These are phyloP conservation scores for Epicauta chinensis DNA, from an alignment of 1,140 invertebrate species.

Conservation along the genomic window DNA sequence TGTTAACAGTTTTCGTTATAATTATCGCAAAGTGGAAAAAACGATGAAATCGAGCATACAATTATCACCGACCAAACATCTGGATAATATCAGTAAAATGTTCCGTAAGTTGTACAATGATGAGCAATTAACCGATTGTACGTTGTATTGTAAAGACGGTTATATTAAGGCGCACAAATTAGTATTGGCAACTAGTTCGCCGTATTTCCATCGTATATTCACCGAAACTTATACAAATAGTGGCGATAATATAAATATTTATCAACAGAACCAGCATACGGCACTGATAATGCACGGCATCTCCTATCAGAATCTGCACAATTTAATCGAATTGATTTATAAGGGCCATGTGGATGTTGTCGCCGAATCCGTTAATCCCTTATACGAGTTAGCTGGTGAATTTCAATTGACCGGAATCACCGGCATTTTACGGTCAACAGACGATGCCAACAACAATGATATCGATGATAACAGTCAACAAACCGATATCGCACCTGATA, in stretches of 20 bases:
- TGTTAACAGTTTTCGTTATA: constrained; percentile 1
- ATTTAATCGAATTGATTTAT: constrained; percentile 35
- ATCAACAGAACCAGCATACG: constrained; percentile 10
- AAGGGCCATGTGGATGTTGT: constrained; percentile 31
- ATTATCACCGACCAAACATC: constrained; percentile 58
- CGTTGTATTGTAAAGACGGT: constrained; percentile 57
- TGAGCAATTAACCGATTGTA: constrained; percentile 61
- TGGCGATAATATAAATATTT: constrained; percentile 11
- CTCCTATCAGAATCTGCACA: constrained; percentile 20
- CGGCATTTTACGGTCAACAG: constrained; percentile 6
- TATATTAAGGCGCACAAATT: constrained; percentile 63
- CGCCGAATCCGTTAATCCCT: constrained; percentile 19
- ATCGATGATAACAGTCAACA: too few relatives aligned
- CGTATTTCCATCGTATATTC: constrained; percentile 58
- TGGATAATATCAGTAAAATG: constrained; percentile 61
- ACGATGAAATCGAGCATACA: constrained; percentile 12
- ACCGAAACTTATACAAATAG: constrained; percentile 29
- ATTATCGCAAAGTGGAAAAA: too few relatives aligned
- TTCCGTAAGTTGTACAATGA: constrained; percentile 64
- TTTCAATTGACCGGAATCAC: constrained; percentile 30
- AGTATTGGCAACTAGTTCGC: constrained; percentile 66
- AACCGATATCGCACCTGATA: too few relatives aligned
- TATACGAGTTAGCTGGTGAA: constrained; percentile 29
- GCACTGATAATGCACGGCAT: constrained; percentile 30
- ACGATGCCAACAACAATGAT: too few relatives aligned